Evolutionary conservation across 2,888 invertebrate genomes (phyloP).

Genomic region (Xestobium rufovillosum): DNA sequence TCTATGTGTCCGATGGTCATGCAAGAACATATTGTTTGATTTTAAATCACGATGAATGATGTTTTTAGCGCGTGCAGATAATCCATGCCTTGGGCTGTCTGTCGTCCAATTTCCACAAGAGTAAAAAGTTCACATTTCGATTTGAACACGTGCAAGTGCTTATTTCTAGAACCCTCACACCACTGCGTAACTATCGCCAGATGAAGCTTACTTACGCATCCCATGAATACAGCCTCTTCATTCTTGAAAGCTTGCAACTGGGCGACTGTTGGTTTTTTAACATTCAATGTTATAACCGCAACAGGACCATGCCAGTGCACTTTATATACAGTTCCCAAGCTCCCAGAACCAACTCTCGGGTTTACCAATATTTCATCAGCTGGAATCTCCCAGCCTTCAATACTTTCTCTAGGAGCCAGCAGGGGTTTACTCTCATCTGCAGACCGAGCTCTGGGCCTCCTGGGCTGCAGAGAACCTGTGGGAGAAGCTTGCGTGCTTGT

Average conservation of each 20-base stretch:
- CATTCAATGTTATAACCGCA: slow-evolving; percentile 91
- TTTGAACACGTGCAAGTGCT: slow-evolving; percentile 94
- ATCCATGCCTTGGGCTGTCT: slow-evolving; percentile 99
- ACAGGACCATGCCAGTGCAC: slow-evolving; percentile 94
- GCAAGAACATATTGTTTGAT: slow-evolving; percentile 97
- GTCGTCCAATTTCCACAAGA: slow-evolving; percentile 91
- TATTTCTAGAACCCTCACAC: slow-evolving; percentile 98
- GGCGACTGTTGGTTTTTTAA: slow-evolving; percentile 85
- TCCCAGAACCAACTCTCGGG: slow-evolving; percentile 85
- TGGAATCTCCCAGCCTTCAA: slow-evolving; percentile 93
- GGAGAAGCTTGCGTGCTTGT: slow-evolving; percentile 71
- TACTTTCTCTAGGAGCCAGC: slow-evolving; percentile 78
- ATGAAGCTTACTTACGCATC: slow-evolving; percentile 93
- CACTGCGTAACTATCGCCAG: slow-evolving; percentile 98
- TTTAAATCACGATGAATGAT: slow-evolving; percentile 98
- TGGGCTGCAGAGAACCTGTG: slow-evolving; percentile 77
- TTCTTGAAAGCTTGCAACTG: slow-evolving; percentile 95
- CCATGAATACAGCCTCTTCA: slow-evolving; percentile 97
- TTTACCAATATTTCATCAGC: slow-evolving; percentile 82
- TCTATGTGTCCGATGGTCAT: slow-evolving; percentile 93
- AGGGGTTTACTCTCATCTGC: slow-evolving; percentile 90
- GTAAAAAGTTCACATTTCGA: slow-evolving; percentile 86
- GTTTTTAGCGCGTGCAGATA: slow-evolving; percentile 97
- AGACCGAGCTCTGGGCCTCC: slow-evolving; percentile 81
- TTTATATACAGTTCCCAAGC: slow-evolving; percentile 92